These are phyloP conservation scores for Nycticorax nycticorax DNA, from an alignment of 2,113 vertebrate genomes.

Conservation along the genomic window DNA sequence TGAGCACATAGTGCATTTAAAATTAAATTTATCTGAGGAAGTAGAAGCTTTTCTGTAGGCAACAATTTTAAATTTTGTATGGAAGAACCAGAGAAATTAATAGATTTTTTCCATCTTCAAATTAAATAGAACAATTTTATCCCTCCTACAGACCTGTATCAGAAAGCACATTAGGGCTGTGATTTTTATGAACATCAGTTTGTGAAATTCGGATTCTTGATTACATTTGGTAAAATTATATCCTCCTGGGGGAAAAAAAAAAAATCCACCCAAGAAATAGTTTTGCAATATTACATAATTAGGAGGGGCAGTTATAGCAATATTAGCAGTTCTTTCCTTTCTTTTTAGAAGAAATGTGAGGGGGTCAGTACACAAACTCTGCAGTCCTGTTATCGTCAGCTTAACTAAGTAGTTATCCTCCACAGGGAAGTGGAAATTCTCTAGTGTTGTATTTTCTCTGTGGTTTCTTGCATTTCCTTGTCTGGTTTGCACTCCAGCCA, in stretches of 20 bases:
- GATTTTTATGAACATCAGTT: not conserved
- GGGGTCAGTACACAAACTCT: not conserved
- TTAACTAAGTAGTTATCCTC: not conserved
- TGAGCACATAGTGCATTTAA: not conserved
- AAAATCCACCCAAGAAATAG: not conserved
- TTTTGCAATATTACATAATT: not conserved
- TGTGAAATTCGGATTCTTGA: not conserved
- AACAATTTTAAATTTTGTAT: not conserved
- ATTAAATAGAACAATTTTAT: not conserved
- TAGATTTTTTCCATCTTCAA: not conserved
- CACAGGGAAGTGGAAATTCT: not conserved
- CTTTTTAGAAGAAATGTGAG: not conserved
- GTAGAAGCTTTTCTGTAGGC: not conserved
- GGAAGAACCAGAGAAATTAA: not conserved
- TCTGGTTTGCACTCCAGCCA: not conserved
- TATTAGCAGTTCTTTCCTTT: not conserved
- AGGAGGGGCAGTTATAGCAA: not conserved
- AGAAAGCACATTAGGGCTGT: not conserved
- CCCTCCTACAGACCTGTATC: not conserved
- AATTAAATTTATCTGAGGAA: not conserved
- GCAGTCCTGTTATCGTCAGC: not conserved
- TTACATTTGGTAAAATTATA: not conserved
- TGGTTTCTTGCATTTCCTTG: not conserved
- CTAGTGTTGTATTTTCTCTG: not conserved
- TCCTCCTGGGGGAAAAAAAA: not conserved